Percentiles rank a stretch among this genome's conserved stretches.
phyloP scores from a whole-genome alignment of 2,113 vertebrate species.

The Ariopsis seemanni region DNA sequence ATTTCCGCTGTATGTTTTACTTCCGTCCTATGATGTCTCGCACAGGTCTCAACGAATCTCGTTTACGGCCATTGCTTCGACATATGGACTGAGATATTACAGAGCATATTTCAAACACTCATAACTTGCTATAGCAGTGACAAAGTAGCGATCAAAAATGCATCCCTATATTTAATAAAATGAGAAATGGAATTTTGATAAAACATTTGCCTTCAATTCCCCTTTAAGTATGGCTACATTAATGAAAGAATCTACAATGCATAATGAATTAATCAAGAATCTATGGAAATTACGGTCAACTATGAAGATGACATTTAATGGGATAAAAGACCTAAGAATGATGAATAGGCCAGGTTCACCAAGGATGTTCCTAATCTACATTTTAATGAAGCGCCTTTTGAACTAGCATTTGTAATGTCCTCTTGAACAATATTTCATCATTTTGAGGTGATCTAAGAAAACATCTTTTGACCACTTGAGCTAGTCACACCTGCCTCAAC shows the following conservation, averaged over 20 bases:
- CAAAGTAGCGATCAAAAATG: too few relatives aligned
- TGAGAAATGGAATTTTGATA: too few relatives aligned
- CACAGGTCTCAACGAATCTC: too few relatives aligned
- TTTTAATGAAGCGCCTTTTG: slow-evolving; percentile 17
- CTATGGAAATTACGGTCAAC: neutral
- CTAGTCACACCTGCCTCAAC: neutral
- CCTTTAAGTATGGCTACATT: neutral
- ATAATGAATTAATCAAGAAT: neutral
- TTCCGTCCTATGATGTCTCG: too few relatives aligned
- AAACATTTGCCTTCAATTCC: too few relatives aligned
- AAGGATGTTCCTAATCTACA: slow-evolving; percentile 15
- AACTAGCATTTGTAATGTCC: neutral
- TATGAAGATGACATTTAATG: neutral
- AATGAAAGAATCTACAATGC: neutral
- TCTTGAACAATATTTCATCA: neutral
- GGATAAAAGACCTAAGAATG: neutral
- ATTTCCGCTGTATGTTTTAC: too few relatives aligned
- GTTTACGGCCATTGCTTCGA: too few relatives aligned
- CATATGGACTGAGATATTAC: too few relatives aligned
- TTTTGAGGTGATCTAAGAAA: neutral
- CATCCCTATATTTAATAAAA: too few relatives aligned
- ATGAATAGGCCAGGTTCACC: neutral
- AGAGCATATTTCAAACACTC: too few relatives aligned
- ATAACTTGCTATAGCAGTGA: too few relatives aligned
- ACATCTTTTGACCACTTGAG: neutral